Evolutionary conservation across 2,888 invertebrate genomes (phyloP), one percentile per base, ranked within the genome.

Genomic region (Teinopalpus imperialis): DNA sequence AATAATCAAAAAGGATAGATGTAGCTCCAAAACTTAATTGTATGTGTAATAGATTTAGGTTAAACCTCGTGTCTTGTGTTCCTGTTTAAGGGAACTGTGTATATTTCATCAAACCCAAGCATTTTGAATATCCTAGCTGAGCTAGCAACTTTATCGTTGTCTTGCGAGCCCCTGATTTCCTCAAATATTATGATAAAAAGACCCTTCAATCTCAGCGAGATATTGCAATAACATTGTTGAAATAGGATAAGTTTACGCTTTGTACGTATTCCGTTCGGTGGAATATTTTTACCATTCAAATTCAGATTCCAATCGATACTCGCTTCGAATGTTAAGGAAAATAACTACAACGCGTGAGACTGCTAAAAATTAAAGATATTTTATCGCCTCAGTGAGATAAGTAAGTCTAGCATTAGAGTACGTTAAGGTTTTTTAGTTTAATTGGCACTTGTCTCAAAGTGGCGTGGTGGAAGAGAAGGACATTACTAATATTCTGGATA

Each of bases 131-230:
- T 59, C 57, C 52, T 40, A 48, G 61, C 64, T 62, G 63, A 65
- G 62, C 68, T 51, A 45, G 64, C 64, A 64, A 64, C 51, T 66
- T 66, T 63, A 54, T 39, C 52, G 57, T 59, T 51, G 54, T 57
- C 54, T 48, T 52, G 54, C 53, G 49, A 58, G 60, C 53, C 62
- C 63, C 64, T 64, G 63, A 66, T 66, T 56, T 65, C 57, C 53
- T 43, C 54, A 57, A 66, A 69, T 70, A 66, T 65, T 74, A 73
- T 74, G 69, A 70, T 69, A 71, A 74, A 66, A 63, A 61, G 59
- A 59, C 61, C 59, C 64, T 64, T 57, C 63, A 57, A 64, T 62
- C 59, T 63, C 58, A 49, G 45, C 52, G 47, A 56, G 60, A 66
- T 66, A 63, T 63, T 54, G 61, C 54, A 60, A 61, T 61, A 61